These are phyloP conservation scores for Apotomis turbidana DNA, from an alignment of 2,888 invertebrate genomes.

Conservation along the genomic window DNA sequence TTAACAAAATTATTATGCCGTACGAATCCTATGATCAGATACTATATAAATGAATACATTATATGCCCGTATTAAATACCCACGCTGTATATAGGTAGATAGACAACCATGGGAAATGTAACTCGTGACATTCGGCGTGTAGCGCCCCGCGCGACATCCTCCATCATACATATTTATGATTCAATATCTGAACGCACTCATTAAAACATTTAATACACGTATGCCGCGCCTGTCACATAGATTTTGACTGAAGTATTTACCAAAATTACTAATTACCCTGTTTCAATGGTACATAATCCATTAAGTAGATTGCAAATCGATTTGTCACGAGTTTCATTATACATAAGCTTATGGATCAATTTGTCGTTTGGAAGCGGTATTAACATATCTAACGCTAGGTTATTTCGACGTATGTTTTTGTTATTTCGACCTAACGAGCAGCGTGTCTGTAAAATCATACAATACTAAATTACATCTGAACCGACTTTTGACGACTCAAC, in stretches of 20 bases:
- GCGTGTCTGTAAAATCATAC: not conserved
- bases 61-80: too few relatives aligned
- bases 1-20: too few relatives aligned
- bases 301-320: conserved; percentile 28
- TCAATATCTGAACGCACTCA: conserved; percentile 56
- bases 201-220: conserved; percentile 55
- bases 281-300: conserved; percentile 22
- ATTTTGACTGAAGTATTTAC: conserved; percentile 45
- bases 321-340: not conserved
- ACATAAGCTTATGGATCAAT: conserved; percentile 4
- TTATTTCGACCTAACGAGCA: not conserved
- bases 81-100: not conserved
- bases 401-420: not conserved
- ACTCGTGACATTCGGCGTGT: conserved; percentile 23
- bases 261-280: conserved; percentile 31
- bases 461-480: conserved; percentile 6
- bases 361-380: conserved; percentile 1
- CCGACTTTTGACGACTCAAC: not conserved
- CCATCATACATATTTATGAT: conserved; percentile 63
- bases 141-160: conserved; percentile 47
- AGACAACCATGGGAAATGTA: conserved; percentile 13
- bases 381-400: not conserved
- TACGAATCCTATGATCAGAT: too few relatives aligned
- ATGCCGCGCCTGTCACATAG: conserved; percentile 44
- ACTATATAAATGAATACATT: too few relatives aligned